Conservation (phyloP, 2,888 invertebrate genomes). For the Dicycla oo region DNA sequence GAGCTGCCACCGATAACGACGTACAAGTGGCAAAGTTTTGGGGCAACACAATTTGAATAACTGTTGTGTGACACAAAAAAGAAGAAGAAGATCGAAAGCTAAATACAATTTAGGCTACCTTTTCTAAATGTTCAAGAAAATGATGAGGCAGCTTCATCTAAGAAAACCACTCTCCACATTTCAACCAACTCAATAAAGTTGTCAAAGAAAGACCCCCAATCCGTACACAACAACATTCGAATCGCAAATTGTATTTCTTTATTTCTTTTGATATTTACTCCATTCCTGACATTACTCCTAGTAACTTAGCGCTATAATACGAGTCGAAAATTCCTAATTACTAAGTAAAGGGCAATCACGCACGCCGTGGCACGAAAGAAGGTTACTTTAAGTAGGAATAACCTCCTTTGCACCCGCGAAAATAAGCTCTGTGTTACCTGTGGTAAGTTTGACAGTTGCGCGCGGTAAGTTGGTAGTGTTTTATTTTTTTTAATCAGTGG, state of each 20-base stretch:
- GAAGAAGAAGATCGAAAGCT: neutral
- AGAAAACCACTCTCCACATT: neutral
- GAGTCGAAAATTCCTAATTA: slow-evolving; percentile 75
- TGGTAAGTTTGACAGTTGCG: slow-evolving; percentile 62
- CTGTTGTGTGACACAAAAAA: too few relatives aligned
- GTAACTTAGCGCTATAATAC: slow-evolving; percentile 59
- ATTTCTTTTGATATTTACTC: slow-evolving; percentile 62
- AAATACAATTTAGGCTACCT: neutral
- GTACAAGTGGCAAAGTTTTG: too few relatives aligned
- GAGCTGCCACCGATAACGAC: too few relatives aligned
- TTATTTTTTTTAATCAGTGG: slow-evolving; percentile 72
- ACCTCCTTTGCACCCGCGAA: slow-evolving; percentile 54
- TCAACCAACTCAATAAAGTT: neutral
- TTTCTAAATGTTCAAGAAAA: neutral
- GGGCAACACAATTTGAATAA: too few relatives aligned
- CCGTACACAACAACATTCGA: slow-evolving; percentile 12
- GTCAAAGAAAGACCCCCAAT: neutral
- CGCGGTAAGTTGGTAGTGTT: slow-evolving; percentile 45
- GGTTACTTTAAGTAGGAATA: slow-evolving; percentile 68
- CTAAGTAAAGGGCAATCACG: slow-evolving; percentile 79
- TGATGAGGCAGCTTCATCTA: neutral
- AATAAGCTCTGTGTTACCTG: slow-evolving; percentile 49
- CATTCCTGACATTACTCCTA: slow-evolving; percentile 59
- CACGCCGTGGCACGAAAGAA: slow-evolving; percentile 73
- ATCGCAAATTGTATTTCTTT: slow-evolving; percentile 50